Percentiles rank a stretch among this genome's conserved stretches.
Conservation (phyloP, 2,113 vertebrate species). For the Falco punctatus region DNA sequence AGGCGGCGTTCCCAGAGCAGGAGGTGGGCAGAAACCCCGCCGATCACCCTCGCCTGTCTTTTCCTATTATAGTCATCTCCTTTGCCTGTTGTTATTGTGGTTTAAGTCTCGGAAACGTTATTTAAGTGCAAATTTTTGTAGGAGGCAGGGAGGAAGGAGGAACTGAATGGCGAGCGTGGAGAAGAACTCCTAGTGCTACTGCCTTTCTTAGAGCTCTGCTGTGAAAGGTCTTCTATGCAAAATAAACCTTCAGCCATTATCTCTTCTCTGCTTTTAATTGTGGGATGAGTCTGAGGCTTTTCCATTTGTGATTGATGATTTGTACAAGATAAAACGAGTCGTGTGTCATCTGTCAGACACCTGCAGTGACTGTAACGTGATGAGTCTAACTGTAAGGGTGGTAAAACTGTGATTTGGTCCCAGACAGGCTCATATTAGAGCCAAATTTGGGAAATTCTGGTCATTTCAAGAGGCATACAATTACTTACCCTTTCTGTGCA, state of each 20-base stretch:
- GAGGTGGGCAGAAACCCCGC: neutral
- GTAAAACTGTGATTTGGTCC: neutral
- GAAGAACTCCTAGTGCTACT: neutral
- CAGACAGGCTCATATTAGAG: neutral
- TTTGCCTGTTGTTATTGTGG: neutral
- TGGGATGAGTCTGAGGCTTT: neutral
- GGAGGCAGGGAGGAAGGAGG: neutral
- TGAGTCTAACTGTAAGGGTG: neutral
- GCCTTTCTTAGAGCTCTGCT: neutral
- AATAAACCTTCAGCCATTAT: neutral
- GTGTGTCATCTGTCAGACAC: neutral
- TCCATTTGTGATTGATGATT: neutral
- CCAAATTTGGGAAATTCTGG: neutral
- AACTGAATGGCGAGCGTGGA: accelerated
- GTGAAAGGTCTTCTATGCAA: neutral
- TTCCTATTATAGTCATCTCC: neutral
- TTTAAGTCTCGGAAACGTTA: neutral
- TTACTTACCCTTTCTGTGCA: neutral
- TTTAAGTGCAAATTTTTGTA: neutral
- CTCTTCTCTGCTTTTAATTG: neutral
- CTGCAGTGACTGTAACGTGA: neutral
- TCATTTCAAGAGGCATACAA: neutral
- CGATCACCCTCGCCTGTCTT: neutral
- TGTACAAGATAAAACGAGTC: neutral
- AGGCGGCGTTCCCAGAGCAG: neutral